Base-by-base conservation (phyloP, 2,113 vertebrate species). In the Hystrix cristata region DNA sequence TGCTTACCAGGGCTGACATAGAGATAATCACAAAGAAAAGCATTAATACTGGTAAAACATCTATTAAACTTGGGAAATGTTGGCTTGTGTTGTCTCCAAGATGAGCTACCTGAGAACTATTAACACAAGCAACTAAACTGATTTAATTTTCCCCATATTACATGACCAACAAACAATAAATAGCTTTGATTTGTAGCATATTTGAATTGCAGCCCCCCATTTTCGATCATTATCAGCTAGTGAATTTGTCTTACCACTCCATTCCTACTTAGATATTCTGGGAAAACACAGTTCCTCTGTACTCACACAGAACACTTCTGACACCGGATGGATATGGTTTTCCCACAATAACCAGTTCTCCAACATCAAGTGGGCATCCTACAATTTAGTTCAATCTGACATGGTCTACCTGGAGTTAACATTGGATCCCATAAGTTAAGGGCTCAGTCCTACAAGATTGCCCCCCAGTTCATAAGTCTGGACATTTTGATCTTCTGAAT, bases 161-260 rank as follows among this genome's bases (percentile, higher is more conserved):
- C 46, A 13, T 72, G 12, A 71, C 34, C 57, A 83, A 87, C 29
- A 87, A 91, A 72, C 11, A 90, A 38, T 53, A 69, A 83, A 80
- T 53, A 69, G 67, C 69, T 91, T 65, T 69, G 10, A 60, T 69
- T 78, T 90, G 87, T 87, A 94, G 7, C 38, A 29, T 83, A 87
- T 53, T 62, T 91, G 57, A 88, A 9, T 90, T 62, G 13, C 12
- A 64, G 7, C 60, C 16, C 38, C 34, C 55, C 31, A 46, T 71
- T 84, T 92, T 67, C 51, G 12, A 62, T 87, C 64, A 46, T 90
- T 92, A 59, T 55, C 48, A 57, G 27, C 15, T 81, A 87, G 11
- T 92, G 87, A 83, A 51, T 81, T 87, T 84, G 79, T 94, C 57
- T 85, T 81, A 92, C 46, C 31, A 29, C 23, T 51, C 57, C 31